Conservation (phyloP, 2,888 invertebrate genomes). For the Coecobrya sp. region DNA sequence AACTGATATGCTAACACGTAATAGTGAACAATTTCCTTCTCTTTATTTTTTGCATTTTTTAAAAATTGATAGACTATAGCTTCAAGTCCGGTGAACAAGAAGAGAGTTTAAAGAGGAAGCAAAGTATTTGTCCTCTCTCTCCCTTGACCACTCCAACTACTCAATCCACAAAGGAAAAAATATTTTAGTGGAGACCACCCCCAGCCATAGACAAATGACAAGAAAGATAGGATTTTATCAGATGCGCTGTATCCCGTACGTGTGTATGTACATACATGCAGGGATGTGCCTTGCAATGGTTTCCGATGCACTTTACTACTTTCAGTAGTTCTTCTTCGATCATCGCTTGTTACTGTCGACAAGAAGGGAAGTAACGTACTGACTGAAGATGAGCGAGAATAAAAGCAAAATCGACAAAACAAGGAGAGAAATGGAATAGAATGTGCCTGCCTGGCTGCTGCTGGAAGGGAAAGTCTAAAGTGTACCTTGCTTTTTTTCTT, state of each 20-base stretch:
- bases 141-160: conserved; percentile 57
- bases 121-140: conserved; percentile 7
- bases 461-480: conserved; percentile 39
- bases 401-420: conserved; percentile 36
- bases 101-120: conserved; percentile 56
- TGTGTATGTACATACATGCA: conserved; percentile 35
- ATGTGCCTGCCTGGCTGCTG: neutral
- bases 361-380: conserved; percentile 50
- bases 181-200: neutral
- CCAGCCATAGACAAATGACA: conserved; percentile 57
- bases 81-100: neutral
- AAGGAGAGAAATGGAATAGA: neutral
- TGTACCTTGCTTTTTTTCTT: neutral
- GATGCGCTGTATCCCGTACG: conserved; percentile 56
- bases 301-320: conserved; percentile 23
- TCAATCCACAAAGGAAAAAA: conserved; percentile 1
- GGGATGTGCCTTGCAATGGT: conserved; percentile 48
- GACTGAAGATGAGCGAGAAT: conserved; percentile 31
- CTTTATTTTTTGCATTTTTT: conserved; percentile 5
- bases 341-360: conserved; percentile 1
- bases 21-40: neutral
- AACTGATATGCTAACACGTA: conserved; percentile 54
- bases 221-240: conserved; percentile 54
- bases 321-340: neutral
- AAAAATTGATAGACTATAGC: neutral